Evolutionary conservation across 2,113 vertebrate species (phyloP).

Genomic region (Gallinago undulata): DNA sequence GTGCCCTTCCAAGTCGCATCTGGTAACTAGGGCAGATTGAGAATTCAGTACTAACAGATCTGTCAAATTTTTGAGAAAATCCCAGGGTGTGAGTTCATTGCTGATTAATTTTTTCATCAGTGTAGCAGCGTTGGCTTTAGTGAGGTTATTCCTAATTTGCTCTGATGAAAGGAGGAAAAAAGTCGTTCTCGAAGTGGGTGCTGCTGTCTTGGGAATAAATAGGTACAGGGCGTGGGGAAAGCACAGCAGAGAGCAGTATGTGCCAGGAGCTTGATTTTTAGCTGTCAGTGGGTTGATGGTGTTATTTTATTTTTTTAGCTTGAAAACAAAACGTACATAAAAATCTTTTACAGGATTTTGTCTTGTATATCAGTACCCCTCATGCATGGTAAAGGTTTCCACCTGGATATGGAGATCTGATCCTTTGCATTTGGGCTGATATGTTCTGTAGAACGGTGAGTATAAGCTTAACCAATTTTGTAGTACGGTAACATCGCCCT

Average conservation of each 20-base stretch:
- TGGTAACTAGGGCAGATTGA: constrained; percentile 53
- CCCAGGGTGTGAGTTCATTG: constrained; percentile 28
- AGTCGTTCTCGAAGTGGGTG: neutral
- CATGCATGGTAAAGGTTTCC: neutral
- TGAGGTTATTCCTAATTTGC: constrained; percentile 9
- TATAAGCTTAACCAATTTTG: neutral
- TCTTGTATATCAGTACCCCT: neutral
- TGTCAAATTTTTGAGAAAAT: constrained; percentile 61
- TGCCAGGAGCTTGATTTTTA: neutral
- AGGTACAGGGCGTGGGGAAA: neutral
- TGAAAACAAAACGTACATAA: neutral
- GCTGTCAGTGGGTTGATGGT: neutral
- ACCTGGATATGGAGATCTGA: neutral
- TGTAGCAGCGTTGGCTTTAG: neutral
- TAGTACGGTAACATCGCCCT: neutral
- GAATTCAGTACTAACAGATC: constrained; percentile 42
- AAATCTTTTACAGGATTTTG: neutral
- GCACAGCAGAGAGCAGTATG: neutral
- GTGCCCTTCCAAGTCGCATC: neutral
- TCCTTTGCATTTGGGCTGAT: neutral
- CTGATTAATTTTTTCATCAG: constrained; percentile 46
- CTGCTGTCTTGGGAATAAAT: neutral
- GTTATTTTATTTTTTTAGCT: neutral
- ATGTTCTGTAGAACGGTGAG: neutral
- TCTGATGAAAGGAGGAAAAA: neutral